Base-by-base conservation (phyloP, 1,140 invertebrate species). In the Nautilus pompilius region DNA sequence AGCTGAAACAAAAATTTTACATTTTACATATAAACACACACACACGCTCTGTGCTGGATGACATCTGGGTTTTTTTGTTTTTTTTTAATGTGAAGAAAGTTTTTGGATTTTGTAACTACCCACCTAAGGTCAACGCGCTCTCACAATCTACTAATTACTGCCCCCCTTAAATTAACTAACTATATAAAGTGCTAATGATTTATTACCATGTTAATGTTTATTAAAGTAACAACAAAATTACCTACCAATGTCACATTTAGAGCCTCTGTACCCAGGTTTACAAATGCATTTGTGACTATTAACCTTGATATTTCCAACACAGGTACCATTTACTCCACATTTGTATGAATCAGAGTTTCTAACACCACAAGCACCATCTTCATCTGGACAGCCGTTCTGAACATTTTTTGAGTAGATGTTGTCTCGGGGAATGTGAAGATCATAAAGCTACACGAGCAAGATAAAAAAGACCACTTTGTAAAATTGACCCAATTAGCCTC, bases 261-360 rank as follows among this genome's bases (percentile, higher is more conserved):
- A 88, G 6, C 95, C 95, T 2, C 87, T 87, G 75, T 87, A 91
- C 28, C 91, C 91, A 48, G 87, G 83, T 3, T 86, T 79, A 75
- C 95, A 98, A 64, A 93, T 90, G 82, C 96, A 99, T 65, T 90
- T 87, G 0, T 93, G 91, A 75, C 93, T 90, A 2, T 89, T 74
- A 28, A 64, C 48, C 64, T 90, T 93, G 0, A 94, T 48, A 22
- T 68, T 57, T 2, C 72, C 62, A 51, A 71, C 89, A 81, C 96
- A 99, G 6, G 89, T 90, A 2, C 95, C 95, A 77, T 98, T 93
- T 68, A 57, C 32, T 15, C 80, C 80, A 73, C 79, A 82, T 3
- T 54, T 63, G 8, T 63, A 59, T 8, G 53, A 51, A 33, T 46
- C 49, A 24, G 60, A 17, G 2, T 20, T 17, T 13, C 66, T 68